phyloP scores from a whole-genome alignment of 2,113 vertebrate genomes.

The Brevimyrus niger region DNA sequence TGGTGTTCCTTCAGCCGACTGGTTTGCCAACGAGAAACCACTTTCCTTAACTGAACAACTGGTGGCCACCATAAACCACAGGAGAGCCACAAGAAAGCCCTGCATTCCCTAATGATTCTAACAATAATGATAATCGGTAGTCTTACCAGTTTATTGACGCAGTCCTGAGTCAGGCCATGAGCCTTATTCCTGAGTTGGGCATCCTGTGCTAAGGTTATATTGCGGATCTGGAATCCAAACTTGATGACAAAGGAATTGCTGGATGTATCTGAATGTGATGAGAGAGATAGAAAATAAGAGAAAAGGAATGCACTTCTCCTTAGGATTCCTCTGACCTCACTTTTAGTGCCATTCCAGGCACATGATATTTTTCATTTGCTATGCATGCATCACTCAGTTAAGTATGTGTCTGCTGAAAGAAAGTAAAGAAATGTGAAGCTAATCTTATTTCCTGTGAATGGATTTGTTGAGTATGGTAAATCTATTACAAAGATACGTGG shows the following conservation, averaged over 20 bases:
- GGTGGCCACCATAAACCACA: not conserved
- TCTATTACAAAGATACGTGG: not conserved
- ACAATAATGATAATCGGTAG: not conserved
- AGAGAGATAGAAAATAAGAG: not conserved
- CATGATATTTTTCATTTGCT: not conserved
- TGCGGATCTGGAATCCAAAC: not conserved
- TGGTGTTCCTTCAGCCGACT: not conserved
- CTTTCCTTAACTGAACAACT: not conserved
- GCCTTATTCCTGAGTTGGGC: not conserved
- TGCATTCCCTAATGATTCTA: not conserved
- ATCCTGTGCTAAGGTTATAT: not conserved
- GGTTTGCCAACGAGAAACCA: not conserved
- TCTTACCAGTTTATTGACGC: not conserved
- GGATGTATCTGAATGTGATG: not conserved
- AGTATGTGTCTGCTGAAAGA: not conserved
- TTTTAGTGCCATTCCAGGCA: not conserved
- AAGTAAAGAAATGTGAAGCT: not conserved
- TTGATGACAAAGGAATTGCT: not conserved
- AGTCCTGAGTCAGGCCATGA: not conserved
- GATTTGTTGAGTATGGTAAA: not conserved
- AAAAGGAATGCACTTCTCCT: not conserved
- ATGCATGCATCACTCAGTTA: not conserved
- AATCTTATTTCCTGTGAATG: not conserved
- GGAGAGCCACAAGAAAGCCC: not conserved
- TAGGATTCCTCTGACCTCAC: not conserved